Base-by-base conservation (phyloP, 1,140 invertebrate species). In the Lanistes nyassanus region DNA sequence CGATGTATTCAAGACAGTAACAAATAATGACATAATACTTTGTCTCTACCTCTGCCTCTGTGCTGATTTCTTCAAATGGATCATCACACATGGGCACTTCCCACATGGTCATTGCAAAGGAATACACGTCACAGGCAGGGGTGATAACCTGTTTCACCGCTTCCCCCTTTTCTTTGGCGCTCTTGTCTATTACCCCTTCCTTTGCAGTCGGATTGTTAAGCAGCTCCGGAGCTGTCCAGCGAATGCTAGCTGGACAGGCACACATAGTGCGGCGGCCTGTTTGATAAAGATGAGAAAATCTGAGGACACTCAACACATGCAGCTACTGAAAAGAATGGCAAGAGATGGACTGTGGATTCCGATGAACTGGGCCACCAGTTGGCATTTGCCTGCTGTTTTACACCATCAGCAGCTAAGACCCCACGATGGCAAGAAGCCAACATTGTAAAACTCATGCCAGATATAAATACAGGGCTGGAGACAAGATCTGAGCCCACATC, bases 101-200 rank as follows among this genome's bases (percentile, higher is more conserved):
- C 96, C 97, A 99, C 65, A 99, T 89, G 6, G 98, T 95, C 42
- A 98, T 93, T 47, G 97, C 97, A 87, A 95, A 98, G 87, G 94
- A 95, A 95, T 97, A 99, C 5, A 97, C 94, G 89, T 99, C 98
- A 60, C 95, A 97, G 81, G 91, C 93, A 85, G 92, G 93, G 29
- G 95, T 95, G 88, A 97, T 97, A 31, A 81, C 74, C 21, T 71
- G 55, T 37, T 60, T 47, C 3, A 3, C 56, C n/a, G 39, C 62
- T 4, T 21, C 55, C 6, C 21, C 31, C 11, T 37, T 37, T 5
- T 36, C 31, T 51, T 36, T 70, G 26, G 34, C 68, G 1, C n/a
- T 19, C 13, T 55, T 56, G 9, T 34, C 19, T 34, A 64, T 34
- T 19, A 21, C 3, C 3, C 62, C 31, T 21, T 26, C 62, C 16